Evolutionary conservation across 64 coral and sea anemone species (phyloP), one percentile per base, ranked within the genome.

Genomic region (Montipora efflorescens): DNA sequence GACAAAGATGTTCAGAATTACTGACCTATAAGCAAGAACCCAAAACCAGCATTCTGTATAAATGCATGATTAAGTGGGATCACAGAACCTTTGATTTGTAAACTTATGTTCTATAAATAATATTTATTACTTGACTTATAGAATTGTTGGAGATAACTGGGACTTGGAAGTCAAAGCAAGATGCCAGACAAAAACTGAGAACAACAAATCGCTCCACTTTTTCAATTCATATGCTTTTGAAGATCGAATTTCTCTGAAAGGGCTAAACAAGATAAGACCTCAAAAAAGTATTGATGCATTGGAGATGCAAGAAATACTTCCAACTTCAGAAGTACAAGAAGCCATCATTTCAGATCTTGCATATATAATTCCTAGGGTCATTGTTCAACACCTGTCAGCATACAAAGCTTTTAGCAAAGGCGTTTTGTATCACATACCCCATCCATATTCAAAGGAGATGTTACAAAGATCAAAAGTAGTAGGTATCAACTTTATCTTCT

Each of bases 241-340:
- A 23, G 22, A 23, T 23, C 22, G 22, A 23, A 23, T 23, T 23
- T 23, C 22, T 23, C 22, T 23, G 22, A 23, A 23, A 23, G 22
- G 22, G 22, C 22, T 23, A 23, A 23, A 23, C 22, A 23, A 23
- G 22, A 23, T 23, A 23, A 23, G 22, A 23, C 22, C 22, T 23
- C 22, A 23, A 23, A 23, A 23, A 23, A 23, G 22, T 23, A 23
- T 23, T 23, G 72, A 62, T 19, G 82, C 82, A 22, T 92, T 84
- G 58, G 62, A 68, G 46, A 80, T 92, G 45, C 90, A 84, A 23
- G 45, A 92, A 66, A 75, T 93, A 18, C 73, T 93, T 49, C 81
- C 91, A 78, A 74, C 25, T 23, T 23, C 22, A 23, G 22, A 23
- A 23, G 22, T 23, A 23, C 22, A 23, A 23, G 22, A 23, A 23